Conservation (phyloP, 1,140 invertebrate genomes). For the Brachionus sp. region DNA sequence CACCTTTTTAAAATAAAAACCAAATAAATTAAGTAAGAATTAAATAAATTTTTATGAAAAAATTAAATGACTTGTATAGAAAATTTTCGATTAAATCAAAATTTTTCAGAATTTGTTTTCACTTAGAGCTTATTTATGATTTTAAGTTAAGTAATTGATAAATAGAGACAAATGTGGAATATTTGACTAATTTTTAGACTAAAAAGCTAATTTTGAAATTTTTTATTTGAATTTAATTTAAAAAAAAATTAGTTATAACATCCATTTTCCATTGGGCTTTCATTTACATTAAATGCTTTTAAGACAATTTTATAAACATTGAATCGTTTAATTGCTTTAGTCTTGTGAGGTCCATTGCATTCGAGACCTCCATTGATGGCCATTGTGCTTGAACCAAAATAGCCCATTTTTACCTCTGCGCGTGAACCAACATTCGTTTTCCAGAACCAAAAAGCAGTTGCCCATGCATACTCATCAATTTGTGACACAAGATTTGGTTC, state of each 20-base stretch:
- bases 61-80: neutral
- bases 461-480: slow-evolving; percentile 46
- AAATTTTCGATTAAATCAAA: neutral
- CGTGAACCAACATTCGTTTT: slow-evolving; percentile 46
- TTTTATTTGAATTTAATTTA: neutral
- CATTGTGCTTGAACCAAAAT: slow-evolving; percentile 40
- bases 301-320: neutral
- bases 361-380: slow-evolving; percentile 40
- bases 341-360: slow-evolving; percentile 25
- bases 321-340: neutral
- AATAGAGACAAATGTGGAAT: neutral
- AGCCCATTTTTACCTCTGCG: slow-evolving; percentile 25
- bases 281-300: neutral
- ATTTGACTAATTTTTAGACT: neutral
- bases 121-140: neutral
- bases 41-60: neutral
- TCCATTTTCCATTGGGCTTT: slow-evolving; percentile 29
- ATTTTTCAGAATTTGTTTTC: neutral
- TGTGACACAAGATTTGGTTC: slow-evolving; percentile 46
- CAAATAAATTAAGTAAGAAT: neutral
- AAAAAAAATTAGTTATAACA: slow-evolving; percentile 34
- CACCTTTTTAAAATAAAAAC: slow-evolving; percentile 19
- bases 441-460: slow-evolving; percentile 48
- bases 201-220: neutral
- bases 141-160: neutral